These are phyloP conservation scores for Takifugu ocellatus DNA, from an alignment of 2,797 vertebrate species.

Conservation along the genomic window DNA sequence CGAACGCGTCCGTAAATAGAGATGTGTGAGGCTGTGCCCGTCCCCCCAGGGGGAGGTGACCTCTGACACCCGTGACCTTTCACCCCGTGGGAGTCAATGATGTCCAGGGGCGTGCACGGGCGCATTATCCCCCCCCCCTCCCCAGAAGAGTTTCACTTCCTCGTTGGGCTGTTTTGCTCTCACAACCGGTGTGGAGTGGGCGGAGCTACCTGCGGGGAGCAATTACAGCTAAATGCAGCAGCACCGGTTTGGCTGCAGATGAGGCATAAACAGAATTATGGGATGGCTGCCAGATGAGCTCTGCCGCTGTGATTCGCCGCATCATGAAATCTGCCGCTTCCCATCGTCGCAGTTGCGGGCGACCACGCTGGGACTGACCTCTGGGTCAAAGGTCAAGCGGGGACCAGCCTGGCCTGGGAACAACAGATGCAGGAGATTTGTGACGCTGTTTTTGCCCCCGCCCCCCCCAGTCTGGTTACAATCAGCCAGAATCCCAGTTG, in stretches of 20 bases:
- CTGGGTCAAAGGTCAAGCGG: conserved; percentile 23
- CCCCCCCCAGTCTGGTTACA: not conserved
- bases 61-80: conserved; percentile 45
- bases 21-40: conserved; percentile 35
- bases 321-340: too few relatives aligned
- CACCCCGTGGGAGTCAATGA: conserved; percentile 52
- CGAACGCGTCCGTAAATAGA: conserved; percentile 48
- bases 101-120: conserved; percentile 52
- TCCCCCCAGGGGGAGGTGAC: conserved; percentile 43
- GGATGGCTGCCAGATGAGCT: too few relatives aligned
- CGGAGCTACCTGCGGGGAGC: too few relatives aligned
- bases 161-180: too few relatives aligned
- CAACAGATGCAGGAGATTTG: conserved; percentile 12
- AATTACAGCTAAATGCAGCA: too few relatives aligned
- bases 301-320: too few relatives aligned
- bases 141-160: conserved; percentile 4
- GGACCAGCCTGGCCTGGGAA: conserved; percentile 38
- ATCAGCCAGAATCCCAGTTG: conserved; percentile 2
- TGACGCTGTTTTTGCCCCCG: conserved; percentile 13
- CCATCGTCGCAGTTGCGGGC: too few relatives aligned
- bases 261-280: too few relatives aligned
- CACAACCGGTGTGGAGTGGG: too few relatives aligned
- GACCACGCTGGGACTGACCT: not conserved
- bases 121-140: conserved; percentile 24
- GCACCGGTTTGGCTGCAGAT: too few relatives aligned